These are phyloP conservation scores for Eumacrocentrus americanus DNA, from an alignment of 2,888 invertebrate genomes.

Conservation along the genomic window DNA sequence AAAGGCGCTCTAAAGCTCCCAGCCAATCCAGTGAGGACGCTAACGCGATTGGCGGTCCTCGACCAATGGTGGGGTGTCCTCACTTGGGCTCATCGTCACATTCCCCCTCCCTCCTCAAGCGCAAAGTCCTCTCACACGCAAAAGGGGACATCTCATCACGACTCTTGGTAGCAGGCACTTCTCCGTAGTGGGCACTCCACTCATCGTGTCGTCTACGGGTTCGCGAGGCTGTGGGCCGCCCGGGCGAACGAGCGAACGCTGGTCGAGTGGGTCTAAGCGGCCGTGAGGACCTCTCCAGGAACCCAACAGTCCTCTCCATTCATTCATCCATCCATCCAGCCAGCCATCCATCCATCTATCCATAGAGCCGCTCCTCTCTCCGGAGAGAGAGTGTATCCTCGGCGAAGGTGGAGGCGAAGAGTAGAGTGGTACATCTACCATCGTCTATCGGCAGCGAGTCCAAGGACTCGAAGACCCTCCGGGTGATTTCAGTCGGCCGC, in stretches of 20 bases:
- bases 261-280: conserved; percentile 62
- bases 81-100: not conserved
- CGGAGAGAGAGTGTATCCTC: conserved; percentile 48
- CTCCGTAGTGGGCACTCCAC: conserved; percentile 61
- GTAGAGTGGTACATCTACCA: conserved; percentile 57
- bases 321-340: conserved; percentile 52
- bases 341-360: conserved; percentile 49
- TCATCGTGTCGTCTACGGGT: conserved; percentile 60
- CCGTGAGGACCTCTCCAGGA: conserved; percentile 62
- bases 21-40: conserved; percentile 13
- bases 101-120: conserved; percentile 25
- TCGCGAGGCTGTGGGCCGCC: conserved; percentile 44
- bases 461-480: conserved; percentile 57
- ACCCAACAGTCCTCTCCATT: conserved; percentile 60
- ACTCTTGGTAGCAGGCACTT: conserved; percentile 61
- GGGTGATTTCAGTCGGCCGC: conserved; percentile 60
- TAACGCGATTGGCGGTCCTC: conserved; percentile 28
- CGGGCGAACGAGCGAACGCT: conserved; percentile 49
- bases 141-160: conserved; percentile 60
- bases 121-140: conserved; percentile 55
- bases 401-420: conserved; percentile 57
- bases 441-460: conserved; percentile 56
- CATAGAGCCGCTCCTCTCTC: conserved; percentile 42
- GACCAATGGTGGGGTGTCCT: conserved; percentile 31
- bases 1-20: conserved; percentile 6